These are phyloP conservation scores for Montipora capitata DNA, from an alignment of 92 coral and sea anemone species.

Conservation along the genomic window DNA sequence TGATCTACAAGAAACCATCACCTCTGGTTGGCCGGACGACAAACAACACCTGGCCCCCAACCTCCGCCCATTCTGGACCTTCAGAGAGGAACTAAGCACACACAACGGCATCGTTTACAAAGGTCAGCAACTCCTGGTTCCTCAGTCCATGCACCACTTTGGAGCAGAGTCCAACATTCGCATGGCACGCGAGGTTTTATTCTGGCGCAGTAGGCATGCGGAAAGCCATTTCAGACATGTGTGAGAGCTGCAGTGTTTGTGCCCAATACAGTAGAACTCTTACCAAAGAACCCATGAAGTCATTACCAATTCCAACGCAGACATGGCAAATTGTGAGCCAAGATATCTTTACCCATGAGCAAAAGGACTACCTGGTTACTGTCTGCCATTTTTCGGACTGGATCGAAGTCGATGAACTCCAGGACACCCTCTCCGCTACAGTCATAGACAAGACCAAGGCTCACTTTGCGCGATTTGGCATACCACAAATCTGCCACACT, in stretches of 20 bases:
- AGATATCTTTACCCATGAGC: constrained; percentile 30
- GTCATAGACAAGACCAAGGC: constrained; percentile 48
- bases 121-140: too few species aligned
- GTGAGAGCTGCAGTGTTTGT: constrained; percentile 45
- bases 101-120: too few species aligned
- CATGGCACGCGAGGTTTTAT: too few species aligned
- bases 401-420: constrained; percentile 35
- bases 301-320: constrained; percentile 32
- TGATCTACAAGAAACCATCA: too few species aligned
- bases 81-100: too few species aligned
- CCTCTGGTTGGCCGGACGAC: too few species aligned
- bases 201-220: too few species aligned
- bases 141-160: too few species aligned
- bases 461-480: constrained; percentile 58
- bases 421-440: constrained; percentile 38
- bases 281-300: constrained; percentile 55
- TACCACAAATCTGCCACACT: constrained; percentile 45
- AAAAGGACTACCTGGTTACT: constrained; percentile 24
- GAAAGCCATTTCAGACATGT: too few species aligned
- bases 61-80: too few species aligned
- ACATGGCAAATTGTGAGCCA: constrained; percentile 62
- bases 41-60: too few species aligned
- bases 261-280: constrained; percentile 60
- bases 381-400: constrained; percentile 69
- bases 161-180: too few species aligned